Evolutionary conservation across 2,888 invertebrate genomes (phyloP).

Genomic region (Dryomyza anilis): DNA sequence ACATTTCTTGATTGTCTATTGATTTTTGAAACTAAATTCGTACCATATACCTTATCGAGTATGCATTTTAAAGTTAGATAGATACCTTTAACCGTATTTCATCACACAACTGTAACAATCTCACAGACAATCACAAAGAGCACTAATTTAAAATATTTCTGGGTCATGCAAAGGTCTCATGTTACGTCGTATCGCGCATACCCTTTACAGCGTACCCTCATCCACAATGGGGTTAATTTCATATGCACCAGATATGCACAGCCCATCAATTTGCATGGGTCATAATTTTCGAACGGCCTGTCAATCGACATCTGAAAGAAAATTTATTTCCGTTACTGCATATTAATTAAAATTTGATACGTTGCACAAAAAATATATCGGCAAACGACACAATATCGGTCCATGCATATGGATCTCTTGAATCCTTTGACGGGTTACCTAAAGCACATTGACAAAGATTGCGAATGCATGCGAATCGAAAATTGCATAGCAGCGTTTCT

Average conservation of each 20-base stretch:
- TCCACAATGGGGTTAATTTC: slow-evolving; percentile 28
- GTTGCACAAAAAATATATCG: too few species aligned
- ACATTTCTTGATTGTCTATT: too few species aligned
- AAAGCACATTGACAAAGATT: too few species aligned
- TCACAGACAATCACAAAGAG: background rate
- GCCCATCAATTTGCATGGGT: slow-evolving; percentile 37
- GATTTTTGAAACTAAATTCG: too few species aligned
- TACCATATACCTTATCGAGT: too few species aligned
- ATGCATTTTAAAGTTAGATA: too few species aligned
- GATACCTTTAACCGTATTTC: too few species aligned
- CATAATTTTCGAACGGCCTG: slow-evolving; percentile 39
- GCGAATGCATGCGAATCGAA: too few species aligned
- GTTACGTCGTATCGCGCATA: background rate
- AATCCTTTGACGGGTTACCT: too few species aligned
- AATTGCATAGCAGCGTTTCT: too few species aligned
- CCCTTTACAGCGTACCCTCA: slow-evolving; percentile 13
- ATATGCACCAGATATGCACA: slow-evolving; percentile 6
- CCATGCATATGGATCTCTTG: background rate
- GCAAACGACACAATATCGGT: too few species aligned
- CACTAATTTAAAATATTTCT: background rate
- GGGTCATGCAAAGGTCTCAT: background rate
- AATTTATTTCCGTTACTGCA: background rate
- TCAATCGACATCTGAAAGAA: slow-evolving; percentile 23
- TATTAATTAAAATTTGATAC: background rate
- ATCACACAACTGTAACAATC: background rate